These are phyloP conservation scores for Anagrus nilaparvatae DNA, from an alignment of 1,140 invertebrate genomes.

Conservation along the genomic window DNA sequence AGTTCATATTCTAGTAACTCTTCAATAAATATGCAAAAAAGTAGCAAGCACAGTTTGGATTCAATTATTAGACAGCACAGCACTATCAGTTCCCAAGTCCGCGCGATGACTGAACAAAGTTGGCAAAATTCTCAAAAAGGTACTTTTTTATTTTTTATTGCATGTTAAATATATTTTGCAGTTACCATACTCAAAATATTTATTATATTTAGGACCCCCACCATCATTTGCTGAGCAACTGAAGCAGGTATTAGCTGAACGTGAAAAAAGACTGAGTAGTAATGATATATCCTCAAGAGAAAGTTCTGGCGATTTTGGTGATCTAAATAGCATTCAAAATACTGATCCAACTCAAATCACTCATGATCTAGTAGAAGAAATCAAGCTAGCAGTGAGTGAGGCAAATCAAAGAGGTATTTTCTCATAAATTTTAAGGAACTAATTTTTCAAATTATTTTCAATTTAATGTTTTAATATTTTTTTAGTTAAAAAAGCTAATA, in stretches of 20 bases:
- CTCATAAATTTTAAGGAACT: neutral
- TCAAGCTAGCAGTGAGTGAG: conserved; percentile 71
- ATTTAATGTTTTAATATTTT: conserved; percentile 1
- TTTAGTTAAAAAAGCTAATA: conserved; percentile 51
- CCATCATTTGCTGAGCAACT: conserved; percentile 71
- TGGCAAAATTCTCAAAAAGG: conserved; percentile 37
- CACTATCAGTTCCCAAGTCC: conserved; percentile 39
- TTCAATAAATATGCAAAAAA: conserved; percentile 37
- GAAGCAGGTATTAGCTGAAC: conserved; percentile 68
- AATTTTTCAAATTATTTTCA: conserved; percentile 2
- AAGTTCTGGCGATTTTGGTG: conserved; percentile 51
- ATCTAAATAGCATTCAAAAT: conserved; percentile 47
- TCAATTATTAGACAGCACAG: conserved; percentile 36
- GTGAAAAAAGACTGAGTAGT: conserved; percentile 51
- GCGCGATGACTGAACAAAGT: conserved; percentile 40
- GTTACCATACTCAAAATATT: conserved; percentile 12
- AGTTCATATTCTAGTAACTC: conserved; percentile 40
- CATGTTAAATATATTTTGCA: conserved; percentile 9
- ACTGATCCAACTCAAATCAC: conserved; percentile 47
- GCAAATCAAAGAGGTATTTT: conserved; percentile 65
- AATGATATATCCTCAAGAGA: conserved; percentile 47
- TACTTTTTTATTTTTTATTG: conserved; percentile 13
- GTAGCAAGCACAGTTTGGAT: conserved; percentile 33
- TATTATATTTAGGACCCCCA: conserved; percentile 49
- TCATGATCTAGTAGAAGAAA: conserved; percentile 71